A percentile compares a stretch with the other conserved stretches of the same genome.
phyloP scores from a whole-genome alignment of 2,797 vertebrate genomes.

The Synanceia verrucosa region DNA sequence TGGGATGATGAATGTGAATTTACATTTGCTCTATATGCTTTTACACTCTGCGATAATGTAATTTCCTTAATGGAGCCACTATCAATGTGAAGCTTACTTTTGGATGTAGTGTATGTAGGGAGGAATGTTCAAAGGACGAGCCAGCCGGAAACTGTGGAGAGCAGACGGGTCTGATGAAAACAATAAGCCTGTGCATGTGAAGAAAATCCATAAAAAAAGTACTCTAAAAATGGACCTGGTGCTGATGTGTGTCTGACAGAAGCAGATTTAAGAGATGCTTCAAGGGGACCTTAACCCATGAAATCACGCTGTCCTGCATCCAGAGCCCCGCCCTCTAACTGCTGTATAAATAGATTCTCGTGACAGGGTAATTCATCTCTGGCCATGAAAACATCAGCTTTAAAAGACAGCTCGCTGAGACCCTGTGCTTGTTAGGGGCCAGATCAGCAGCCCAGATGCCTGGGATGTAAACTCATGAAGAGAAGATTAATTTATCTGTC shows the following conservation, averaged over 20 bases:
- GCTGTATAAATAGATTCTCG: slow-evolving; percentile 95
- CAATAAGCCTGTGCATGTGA: slow-evolving; percentile 38
- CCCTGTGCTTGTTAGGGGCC: slow-evolving; percentile 93
- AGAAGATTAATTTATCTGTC: slow-evolving; percentile 98
- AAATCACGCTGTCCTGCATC: slow-evolving; percentile 89
- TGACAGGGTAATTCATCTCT: slow-evolving; percentile 97
- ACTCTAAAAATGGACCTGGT: slow-evolving; percentile 68
- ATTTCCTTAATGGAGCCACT: slow-evolving; percentile 71
- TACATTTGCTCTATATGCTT: slow-evolving; percentile 66
- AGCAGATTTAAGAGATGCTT: slow-evolving; percentile 88
- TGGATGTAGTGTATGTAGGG: slow-evolving; percentile 19
- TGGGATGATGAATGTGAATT: slow-evolving; percentile 72
- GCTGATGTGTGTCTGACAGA: slow-evolving; percentile 80
- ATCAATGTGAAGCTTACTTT: slow-evolving; percentile 65
- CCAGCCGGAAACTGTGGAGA: slow-evolving; percentile 30
- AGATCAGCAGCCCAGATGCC: slow-evolving; percentile 95
- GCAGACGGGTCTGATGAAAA: slow-evolving; percentile 33
- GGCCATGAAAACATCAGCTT: slow-evolving; percentile 96
- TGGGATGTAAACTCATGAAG: slow-evolving; percentile 96
- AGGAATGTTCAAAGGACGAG: slow-evolving; percentile 37
- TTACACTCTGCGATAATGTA: slow-evolving; percentile 54
- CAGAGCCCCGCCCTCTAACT: slow-evolving; percentile 89
- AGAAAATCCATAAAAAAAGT: slow-evolving; percentile 56
- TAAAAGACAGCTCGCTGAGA: slow-evolving; percentile 94
- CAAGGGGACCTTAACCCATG: slow-evolving; percentile 91